Conservation (phyloP, 2,113 vertebrate species). For the Chamaetylas fuelleborni region DNA sequence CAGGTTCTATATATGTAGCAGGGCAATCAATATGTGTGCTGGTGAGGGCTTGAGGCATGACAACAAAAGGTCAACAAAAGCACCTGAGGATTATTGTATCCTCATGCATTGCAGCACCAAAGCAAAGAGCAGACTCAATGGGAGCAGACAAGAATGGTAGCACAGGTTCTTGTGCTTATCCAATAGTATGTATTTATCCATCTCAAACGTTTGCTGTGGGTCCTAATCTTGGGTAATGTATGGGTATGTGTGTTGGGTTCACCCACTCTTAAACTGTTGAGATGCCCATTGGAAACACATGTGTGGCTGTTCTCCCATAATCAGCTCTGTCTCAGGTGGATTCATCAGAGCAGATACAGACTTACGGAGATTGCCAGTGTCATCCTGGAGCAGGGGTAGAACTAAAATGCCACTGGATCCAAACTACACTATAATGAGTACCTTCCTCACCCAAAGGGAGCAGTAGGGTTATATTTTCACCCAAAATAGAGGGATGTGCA, state of each 20-base stretch:
- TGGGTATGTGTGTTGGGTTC: background rate
- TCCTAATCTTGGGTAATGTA: background rate
- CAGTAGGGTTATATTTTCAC: background rate
- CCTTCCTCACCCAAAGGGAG: background rate
- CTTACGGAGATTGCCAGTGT: background rate
- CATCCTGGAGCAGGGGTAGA: background rate
- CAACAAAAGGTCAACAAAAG: background rate
- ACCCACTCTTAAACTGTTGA: background rate
- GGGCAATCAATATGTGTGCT: background rate
- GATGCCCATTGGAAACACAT: background rate
- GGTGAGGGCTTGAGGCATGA: background rate
- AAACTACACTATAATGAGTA: background rate
- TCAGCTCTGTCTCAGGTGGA: background rate
- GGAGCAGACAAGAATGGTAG: background rate
- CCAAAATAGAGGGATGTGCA: background rate
- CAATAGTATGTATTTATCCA: background rate
- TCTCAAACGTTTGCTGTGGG: background rate
- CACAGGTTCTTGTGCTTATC: background rate
- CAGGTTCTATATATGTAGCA: background rate
- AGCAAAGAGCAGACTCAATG: background rate
- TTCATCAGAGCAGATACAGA: background rate
- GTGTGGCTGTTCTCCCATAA: background rate
- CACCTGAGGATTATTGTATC: background rate
- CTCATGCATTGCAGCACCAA: rapidly evolving
- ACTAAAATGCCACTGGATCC: background rate